Conservation (phyloP, 2,113 vertebrate genomes). For the Odontophorus gujanensis region DNA sequence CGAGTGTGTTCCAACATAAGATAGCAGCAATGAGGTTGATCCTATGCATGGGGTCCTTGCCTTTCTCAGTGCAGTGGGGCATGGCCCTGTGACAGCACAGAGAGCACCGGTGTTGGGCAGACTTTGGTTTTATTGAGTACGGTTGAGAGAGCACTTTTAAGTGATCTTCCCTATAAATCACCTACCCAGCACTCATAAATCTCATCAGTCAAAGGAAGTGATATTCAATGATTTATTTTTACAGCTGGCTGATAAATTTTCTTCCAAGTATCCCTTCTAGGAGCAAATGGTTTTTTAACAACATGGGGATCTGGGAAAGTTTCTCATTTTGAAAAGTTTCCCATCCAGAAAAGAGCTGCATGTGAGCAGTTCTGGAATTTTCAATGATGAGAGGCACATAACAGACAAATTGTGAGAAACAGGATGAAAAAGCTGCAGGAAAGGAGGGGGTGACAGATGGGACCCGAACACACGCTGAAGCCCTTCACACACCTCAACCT, state of each 20-base stretch:
- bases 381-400: accelerated
- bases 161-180: not conserved
- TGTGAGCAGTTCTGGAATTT: not conserved
- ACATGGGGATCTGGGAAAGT: not conserved
- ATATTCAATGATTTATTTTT: not conserved
- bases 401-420: not conserved
- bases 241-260: not conserved
- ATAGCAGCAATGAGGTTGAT: not conserved
- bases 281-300: constrained; percentile 35
- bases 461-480: accelerated
- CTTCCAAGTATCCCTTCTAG: not conserved
- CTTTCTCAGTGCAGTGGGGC: accelerated
- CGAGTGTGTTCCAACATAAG: accelerated
- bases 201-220: not conserved
- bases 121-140: not conserved
- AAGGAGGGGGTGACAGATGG: accelerated
- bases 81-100: accelerated
- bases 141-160: not conserved
- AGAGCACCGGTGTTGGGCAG: not conserved
- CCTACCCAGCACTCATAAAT: not conserved
- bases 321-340: not conserved
- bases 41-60: accelerated
- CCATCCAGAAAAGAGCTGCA: not conserved
- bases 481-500: not conserved
- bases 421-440: not conserved